Percentiles rank a stretch among this genome's conserved stretches.
These are phyloP conservation scores for Microtus richardsoni DNA, from an alignment of 2,113 vertebrate species.

Conservation along the genomic window DNA sequence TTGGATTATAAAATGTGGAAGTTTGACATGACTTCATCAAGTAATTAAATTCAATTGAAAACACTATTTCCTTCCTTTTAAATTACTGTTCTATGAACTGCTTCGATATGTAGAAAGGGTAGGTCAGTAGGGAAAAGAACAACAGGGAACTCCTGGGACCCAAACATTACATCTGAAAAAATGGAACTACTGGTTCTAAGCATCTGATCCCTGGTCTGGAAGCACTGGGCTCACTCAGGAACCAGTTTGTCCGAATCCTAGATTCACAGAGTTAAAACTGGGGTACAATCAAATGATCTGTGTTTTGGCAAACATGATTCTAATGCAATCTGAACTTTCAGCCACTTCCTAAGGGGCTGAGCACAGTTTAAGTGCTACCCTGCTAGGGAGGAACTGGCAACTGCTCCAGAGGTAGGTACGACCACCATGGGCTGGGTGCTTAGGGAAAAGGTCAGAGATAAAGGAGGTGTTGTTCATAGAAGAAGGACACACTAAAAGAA, in stretches of 20 bases:
- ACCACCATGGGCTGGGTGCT: background rate
- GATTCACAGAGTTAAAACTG: background rate
- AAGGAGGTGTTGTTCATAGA: background rate
- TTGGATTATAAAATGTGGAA: background rate
- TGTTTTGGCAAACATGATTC: background rate
- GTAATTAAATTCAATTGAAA: slow-evolving; percentile 16
- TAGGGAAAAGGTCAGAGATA: background rate
- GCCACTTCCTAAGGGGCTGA: background rate
- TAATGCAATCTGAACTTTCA: background rate
- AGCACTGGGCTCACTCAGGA: background rate
- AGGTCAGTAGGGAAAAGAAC: background rate
- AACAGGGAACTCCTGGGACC: background rate
- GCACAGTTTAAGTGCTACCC: background rate
- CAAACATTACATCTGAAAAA: background rate
- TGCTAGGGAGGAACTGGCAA: no score
- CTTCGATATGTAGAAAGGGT: background rate
- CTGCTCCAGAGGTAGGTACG: background rate
- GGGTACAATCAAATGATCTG: background rate
- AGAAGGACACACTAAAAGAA: background rate
- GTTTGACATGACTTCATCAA: background rate
- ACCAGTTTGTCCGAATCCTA: background rate
- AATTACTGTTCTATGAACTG: background rate
- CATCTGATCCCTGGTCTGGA: background rate
- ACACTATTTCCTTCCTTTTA: slow-evolving; percentile 4
- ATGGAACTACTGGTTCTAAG: background rate